Conservation (phyloP, 1,140 invertebrate genomes). For the Arion vulgaris region DNA sequence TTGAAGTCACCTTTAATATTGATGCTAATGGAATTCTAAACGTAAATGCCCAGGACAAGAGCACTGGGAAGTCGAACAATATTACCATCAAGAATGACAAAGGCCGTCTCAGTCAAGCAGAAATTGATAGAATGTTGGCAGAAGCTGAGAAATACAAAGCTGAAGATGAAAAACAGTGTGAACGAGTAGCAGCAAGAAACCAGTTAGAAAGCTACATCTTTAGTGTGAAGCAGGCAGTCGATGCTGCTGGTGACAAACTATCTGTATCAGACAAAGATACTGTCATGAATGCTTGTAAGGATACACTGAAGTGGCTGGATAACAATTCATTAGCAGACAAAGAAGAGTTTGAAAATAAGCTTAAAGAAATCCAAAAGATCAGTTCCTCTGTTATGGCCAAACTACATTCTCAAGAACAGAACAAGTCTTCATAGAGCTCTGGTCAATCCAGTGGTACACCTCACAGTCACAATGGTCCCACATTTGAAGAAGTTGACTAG, state of each 20-base stretch:
- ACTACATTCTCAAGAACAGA: conserved; percentile 53
- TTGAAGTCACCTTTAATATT: neutral
- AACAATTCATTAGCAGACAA: conserved; percentile 72
- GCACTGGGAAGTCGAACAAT: conserved; percentile 85
- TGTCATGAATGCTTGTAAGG: conserved; percentile 75
- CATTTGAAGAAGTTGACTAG: conserved; percentile 62
- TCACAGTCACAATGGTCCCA: conserved; percentile 44
- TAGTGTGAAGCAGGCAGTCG: conserved; percentile 50
- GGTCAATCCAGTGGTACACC: neutral
- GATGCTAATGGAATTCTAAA: conserved; percentile 2
- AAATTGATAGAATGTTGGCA: conserved; percentile 76
- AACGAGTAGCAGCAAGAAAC: conserved; percentile 66
- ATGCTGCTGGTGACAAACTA: conserved; percentile 75
- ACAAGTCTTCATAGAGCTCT: conserved; percentile 29
- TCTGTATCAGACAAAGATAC: conserved; percentile 77
- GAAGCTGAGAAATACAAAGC: conserved; percentile 77
- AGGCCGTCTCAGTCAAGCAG: conserved; percentile 67
- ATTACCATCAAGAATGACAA: conserved; percentile 71
- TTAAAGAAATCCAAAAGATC: conserved; percentile 68
- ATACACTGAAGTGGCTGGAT: conserved; percentile 73
- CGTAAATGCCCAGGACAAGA: conserved; percentile 82
- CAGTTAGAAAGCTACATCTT: conserved; percentile 84
- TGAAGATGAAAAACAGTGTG: conserved; percentile 69
- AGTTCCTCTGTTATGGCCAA: conserved; percentile 65
- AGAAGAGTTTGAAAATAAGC: conserved; percentile 72